phyloP scores from a whole-genome alignment of 1,140 invertebrate species.

The Panagrolaimus sp. region DNA sequence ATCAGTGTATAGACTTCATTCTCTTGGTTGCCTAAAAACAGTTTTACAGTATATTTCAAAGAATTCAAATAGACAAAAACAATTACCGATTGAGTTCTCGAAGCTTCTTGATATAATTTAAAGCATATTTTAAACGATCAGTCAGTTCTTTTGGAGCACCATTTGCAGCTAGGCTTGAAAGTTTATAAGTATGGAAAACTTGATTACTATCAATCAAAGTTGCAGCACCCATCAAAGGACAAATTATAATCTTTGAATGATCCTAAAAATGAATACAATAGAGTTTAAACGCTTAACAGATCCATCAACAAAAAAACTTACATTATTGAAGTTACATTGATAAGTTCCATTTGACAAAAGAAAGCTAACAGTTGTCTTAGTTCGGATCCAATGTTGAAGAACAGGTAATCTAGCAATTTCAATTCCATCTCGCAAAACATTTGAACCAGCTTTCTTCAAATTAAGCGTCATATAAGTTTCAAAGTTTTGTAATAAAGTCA shows the following conservation, averaged over 20 bases:
- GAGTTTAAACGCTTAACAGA: no score
- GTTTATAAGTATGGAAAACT: constrained; percentile 81
- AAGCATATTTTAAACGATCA: neutral
- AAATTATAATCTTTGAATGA: constrained; percentile 93
- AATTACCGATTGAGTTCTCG: no score
- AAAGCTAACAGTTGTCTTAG: constrained; percentile 89
- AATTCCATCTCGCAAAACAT: constrained; percentile 70
- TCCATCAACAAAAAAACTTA: neutral
- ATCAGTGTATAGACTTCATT: no score
- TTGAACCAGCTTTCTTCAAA: constrained; percentile 71
- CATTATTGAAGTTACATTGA: constrained; percentile 85
- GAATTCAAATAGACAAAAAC: no score
- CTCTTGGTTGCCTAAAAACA: no score
- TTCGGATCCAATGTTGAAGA: constrained; percentile 89
- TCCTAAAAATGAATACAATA: constrained; percentile 66
- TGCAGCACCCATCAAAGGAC: constrained; percentile 88
- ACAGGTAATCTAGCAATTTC: constrained; percentile 83
- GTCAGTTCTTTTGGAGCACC: constrained; percentile 66
- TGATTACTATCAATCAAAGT: constrained; percentile 86
- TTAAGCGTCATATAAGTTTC: constrained; percentile 95
- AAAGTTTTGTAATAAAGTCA: constrained; percentile 91
- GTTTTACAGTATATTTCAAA: no score
- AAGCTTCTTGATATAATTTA: no score
- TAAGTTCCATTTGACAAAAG: constrained; percentile 93
- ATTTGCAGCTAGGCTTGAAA: constrained; percentile 74